These are phyloP conservation scores for Apantesis nais DNA, from an alignment of 2,888 invertebrate species.

Conservation along the genomic window DNA sequence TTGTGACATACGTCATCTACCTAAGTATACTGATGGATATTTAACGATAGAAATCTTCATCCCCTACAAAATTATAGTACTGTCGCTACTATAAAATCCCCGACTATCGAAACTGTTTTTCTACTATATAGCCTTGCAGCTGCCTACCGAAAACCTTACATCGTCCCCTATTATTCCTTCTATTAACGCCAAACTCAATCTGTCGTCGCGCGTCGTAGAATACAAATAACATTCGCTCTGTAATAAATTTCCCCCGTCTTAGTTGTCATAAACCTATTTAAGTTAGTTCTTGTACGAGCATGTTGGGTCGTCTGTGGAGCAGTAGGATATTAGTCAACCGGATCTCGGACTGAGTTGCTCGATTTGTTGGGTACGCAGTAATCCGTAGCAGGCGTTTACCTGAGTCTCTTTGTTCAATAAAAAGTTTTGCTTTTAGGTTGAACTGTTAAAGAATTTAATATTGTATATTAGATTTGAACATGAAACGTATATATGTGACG, in stretches of 20 bases:
- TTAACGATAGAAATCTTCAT: not conserved
- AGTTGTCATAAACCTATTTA: conserved; percentile 78
- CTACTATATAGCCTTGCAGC: conserved; percentile 3
- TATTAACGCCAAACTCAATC: conserved; percentile 57
- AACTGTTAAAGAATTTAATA: conserved; percentile 1
- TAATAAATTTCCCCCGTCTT: conserved; percentile 65
- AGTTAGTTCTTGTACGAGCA: conserved; percentile 64
- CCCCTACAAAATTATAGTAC: not conserved
- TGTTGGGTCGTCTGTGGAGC: conserved; percentile 55
- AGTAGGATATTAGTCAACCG: conserved; percentile 45
- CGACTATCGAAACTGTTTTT: not conserved
- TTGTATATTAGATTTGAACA: not conserved
- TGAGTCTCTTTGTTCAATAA: conserved; percentile 78
- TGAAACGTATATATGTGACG: not conserved
- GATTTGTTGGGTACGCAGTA: conserved; percentile 60
- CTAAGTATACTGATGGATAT: not conserved
- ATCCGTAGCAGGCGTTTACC: conserved; percentile 79
- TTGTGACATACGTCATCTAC: not conserved
- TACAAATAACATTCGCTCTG: conserved; percentile 47
- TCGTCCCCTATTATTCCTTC: conserved; percentile 43
- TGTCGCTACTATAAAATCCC: not conserved
- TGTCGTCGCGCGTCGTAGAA: conserved; percentile 50
- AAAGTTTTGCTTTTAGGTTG: conserved; percentile 61
- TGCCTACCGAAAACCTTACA: conserved; percentile 32
- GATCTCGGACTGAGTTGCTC: conserved; percentile 54